Conservation (phyloP, 2,113 vertebrate species). For the Mobula hypostoma region DNA sequence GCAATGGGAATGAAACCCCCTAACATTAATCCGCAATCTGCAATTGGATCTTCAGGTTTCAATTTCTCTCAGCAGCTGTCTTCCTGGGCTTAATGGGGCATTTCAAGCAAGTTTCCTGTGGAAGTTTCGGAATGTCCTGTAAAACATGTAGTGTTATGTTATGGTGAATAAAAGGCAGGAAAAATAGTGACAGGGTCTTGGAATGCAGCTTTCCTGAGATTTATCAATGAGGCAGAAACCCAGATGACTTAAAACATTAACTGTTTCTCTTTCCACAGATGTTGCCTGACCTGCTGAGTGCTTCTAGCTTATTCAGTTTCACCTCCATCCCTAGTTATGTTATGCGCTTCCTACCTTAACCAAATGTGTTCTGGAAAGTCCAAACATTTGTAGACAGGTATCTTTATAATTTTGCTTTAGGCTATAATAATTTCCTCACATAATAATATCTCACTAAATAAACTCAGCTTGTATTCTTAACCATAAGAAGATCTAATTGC, state of each 20-base stretch:
- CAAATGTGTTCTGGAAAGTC: not conserved
- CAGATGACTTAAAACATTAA: too few relatives aligned
- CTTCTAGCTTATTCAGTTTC: too few relatives aligned
- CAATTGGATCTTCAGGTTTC: not conserved
- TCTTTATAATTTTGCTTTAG: not conserved
- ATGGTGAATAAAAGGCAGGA: not conserved
- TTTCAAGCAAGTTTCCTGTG: not conserved
- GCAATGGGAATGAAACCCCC: not conserved
- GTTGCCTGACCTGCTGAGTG: too few relatives aligned
- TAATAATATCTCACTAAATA: not conserved
- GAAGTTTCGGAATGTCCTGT: not conserved
- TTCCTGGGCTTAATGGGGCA: not conserved
- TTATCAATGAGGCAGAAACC: not conserved
- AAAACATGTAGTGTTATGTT: not conserved
- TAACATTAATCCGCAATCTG: not conserved
- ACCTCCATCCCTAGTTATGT: not conserved
- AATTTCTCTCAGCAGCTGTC: not conserved
- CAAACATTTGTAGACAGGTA: not conserved
- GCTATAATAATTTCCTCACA: not conserved
- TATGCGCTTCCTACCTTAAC: not conserved
- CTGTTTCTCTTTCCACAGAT: too few relatives aligned
- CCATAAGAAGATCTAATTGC: not conserved
- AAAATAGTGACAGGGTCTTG: not conserved
- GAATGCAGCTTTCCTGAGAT: not conserved
- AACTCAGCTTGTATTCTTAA: not conserved